phyloP scores from a whole-genome alignment of 2,113 vertebrate species.

The Aldabrachelys gigantea region DNA sequence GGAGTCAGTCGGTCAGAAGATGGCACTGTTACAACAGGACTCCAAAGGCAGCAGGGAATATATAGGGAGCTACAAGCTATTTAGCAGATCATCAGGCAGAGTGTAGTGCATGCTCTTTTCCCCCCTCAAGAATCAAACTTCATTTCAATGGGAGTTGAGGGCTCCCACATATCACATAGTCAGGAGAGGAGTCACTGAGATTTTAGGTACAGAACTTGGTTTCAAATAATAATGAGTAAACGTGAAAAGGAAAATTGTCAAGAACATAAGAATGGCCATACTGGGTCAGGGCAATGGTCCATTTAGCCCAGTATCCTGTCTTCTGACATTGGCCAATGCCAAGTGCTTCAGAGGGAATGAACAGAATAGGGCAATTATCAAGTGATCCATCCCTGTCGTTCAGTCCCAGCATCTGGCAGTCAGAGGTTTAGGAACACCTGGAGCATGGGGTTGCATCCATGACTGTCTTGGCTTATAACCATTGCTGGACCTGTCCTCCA shows the following conservation, averaged over 20 bases:
- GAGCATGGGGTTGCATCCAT: too few relatives aligned
- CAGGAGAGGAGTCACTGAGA: neutral
- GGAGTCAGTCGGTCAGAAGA: constrained; percentile 49
- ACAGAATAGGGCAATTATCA: neutral
- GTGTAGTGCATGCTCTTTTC: neutral
- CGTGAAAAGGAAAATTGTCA: neutral
- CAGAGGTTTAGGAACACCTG: neutral
- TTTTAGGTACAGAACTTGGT: neutral
- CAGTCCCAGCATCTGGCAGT: neutral
- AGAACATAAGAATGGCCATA: neutral
- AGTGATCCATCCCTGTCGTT: neutral
- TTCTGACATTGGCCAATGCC: neutral
- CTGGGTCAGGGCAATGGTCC: neutral
- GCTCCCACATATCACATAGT: neutral
- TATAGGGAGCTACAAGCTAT: neutral
- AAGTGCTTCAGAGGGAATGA: neutral
- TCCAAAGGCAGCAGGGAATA: neutral
- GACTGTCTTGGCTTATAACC: too few relatives aligned
- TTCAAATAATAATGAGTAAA: neutral
- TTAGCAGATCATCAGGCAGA: neutral
- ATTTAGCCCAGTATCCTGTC: neutral
- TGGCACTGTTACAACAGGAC: constrained; percentile 52
- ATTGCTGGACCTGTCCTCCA: too few relatives aligned
- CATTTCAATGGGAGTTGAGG: accelerated
- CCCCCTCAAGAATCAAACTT: neutral